Conservation (phyloP, 2,888 invertebrate species). For the Epirrhoe alternata region DNA sequence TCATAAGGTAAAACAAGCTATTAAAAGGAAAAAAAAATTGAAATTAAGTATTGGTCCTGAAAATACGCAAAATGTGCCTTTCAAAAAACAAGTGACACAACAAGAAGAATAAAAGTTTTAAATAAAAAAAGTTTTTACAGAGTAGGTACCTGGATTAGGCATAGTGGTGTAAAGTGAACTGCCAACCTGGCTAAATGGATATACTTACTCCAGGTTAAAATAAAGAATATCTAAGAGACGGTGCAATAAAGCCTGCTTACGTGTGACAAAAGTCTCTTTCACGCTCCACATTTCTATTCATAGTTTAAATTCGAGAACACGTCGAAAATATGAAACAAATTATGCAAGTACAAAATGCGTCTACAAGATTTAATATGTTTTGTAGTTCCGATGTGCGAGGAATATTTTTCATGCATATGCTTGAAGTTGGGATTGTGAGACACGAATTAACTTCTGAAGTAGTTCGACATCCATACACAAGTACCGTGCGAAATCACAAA, state of each 20-base stretch:
- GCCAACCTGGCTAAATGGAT: neutral
- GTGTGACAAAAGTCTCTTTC: conserved; percentile 1
- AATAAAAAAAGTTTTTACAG: no score
- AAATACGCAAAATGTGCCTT: no score
- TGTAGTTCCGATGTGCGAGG: conserved; percentile 29
- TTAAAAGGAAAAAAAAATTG: no score
- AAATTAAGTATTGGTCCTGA: no score
- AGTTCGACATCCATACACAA: conserved; percentile 69
- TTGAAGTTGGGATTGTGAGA: conserved; percentile 78
- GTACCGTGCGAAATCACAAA: conserved; percentile 72
- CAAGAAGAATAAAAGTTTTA: no score
- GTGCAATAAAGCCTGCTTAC: conserved; percentile 2
- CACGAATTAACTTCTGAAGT: conserved; percentile 78
- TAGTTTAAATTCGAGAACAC: conserved; percentile 11
- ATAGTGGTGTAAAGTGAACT: neutral
- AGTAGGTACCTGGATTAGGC: no score
- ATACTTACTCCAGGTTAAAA: neutral
- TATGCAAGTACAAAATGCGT: conserved; percentile 17
- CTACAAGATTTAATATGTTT: conserved; percentile 32
- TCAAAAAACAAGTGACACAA: no score
- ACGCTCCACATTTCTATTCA: conserved; percentile 3
- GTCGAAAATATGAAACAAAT: conserved; percentile 8
- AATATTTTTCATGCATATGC: conserved; percentile 61
- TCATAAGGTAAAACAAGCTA: no score
- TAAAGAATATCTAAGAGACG: neutral